Evolutionary conservation across 2,797 vertebrate species (phyloP), one percentile per base, ranked within the genome.

Genomic region (Leptodactylus fallax): DNA sequence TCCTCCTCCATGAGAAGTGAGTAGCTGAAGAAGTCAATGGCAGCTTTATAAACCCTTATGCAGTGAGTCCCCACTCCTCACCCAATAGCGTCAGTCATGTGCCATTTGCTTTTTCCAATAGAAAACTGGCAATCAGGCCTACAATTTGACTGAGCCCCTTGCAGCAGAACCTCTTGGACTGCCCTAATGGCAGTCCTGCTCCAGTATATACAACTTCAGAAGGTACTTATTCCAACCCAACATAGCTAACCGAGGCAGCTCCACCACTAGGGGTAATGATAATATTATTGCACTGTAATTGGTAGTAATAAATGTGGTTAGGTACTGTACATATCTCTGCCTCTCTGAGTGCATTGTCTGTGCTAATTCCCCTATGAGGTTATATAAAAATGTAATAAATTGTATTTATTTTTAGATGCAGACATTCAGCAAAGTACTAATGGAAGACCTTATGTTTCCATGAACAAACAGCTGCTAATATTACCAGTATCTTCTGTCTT

Each of bases 351-450:
- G 16, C 27, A 72, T 21, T 45, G 49, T 49, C 49, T 53, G 49
- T 53, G 72, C 51, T 77, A 77, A 77, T 53, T 53, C 49, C 49
- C 49, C 19, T 13, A 23, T 72, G 45, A 74, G 1, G 45, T 74
- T 74, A 74, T 11, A 74, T 0, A 49, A 49, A 49, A 74, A 49
- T 21, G 19, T 74, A 16, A 47, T 77, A 23, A 51, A 77, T 77
- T 23, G 21, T 53, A 51, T 77, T 77, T 77, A 51, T 77, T 77
- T 77, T 77, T 77, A 51, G 49, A 53, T n/a, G 72, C 72, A 77
- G 49, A 14, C 12, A 77, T 77, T 77, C 72, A 53, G 71, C 9
- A 17, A 76, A 53, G 72, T 77, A 77, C 49, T 77, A 53, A 77
- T 77, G 47, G 49, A 53, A 53, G 21, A 23, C 72, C 11, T 13